A percentile compares a stretch with the other conserved stretches of the same genome.
Evolutionary conservation across 1,140 invertebrate genomes (phyloP).

Genomic region (Drusus annulatus): DNA sequence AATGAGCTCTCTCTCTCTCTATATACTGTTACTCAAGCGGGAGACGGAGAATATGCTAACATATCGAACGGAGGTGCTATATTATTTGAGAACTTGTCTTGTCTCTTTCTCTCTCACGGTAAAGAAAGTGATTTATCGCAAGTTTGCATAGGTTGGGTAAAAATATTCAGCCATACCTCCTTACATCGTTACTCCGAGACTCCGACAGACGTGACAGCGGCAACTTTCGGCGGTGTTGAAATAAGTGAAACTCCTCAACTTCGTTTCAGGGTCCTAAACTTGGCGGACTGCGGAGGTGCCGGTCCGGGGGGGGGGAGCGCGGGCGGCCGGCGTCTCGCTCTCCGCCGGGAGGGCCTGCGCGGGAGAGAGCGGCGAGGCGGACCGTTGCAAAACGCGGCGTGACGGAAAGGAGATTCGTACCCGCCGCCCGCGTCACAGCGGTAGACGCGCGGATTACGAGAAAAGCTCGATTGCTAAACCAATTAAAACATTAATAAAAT

Average conservation of each 20-base stretch:
- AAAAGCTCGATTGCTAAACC: not conserved
- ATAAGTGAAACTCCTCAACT: conserved; percentile 27
- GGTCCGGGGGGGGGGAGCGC: not conserved
- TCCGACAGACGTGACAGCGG: too few relatives aligned
- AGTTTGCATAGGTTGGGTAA: too few relatives aligned
- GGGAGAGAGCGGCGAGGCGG: not conserved
- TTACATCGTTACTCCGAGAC: too few relatives aligned
- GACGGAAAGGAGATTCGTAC: not conserved
- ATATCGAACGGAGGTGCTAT: too few relatives aligned
- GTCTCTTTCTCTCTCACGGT: too few relatives aligned
- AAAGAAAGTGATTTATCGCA: too few relatives aligned
- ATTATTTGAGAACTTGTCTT: too few relatives aligned
- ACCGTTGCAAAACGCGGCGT: conserved; percentile 19
- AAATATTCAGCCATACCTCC: too few relatives aligned
- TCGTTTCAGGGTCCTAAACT: conserved; percentile 32
- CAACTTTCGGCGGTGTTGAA: not conserved
- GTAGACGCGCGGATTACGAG: not conserved
- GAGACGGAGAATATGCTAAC: too few relatives aligned
- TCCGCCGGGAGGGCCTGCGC: not conserved
- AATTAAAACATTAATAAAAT: too few relatives aligned
- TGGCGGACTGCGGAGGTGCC: not conserved
- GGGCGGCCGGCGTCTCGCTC: conserved; percentile 9
- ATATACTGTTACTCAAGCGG: too few relatives aligned
- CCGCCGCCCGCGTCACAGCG: not conserved
- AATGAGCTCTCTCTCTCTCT: too few relatives aligned